Evolutionary conservation across 1,140 invertebrate species (phyloP).

Genomic region (Drosophila lini): DNA sequence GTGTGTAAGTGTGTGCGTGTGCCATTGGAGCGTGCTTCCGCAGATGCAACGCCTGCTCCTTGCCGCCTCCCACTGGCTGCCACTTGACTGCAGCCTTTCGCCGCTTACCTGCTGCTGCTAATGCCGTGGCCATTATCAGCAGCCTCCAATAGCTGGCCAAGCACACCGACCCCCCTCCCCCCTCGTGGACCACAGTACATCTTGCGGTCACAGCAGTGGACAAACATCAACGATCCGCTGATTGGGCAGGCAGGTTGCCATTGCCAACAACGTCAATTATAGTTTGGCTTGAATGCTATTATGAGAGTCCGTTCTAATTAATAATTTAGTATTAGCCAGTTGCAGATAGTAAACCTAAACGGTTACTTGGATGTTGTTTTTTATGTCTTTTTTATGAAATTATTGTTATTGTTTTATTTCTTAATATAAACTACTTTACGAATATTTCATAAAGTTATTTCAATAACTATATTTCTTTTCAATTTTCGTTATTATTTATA

Average conservation of each 20-base stretch:
- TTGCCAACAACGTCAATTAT: conserved; percentile 10
- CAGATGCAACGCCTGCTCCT: conserved; percentile 10
- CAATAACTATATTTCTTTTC: no score
- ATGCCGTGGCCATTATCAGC: conserved; percentile 39
- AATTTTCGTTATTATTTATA: background rate
- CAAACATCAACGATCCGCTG: conserved; percentile 34
- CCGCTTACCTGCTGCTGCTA: conserved; percentile 30
- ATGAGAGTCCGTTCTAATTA: background rate
- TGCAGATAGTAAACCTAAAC: background rate
- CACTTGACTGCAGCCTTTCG: conserved; percentile 23
- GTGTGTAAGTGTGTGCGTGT: conserved; percentile 4
- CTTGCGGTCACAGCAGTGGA: conserved; percentile 28
- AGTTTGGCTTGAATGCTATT: background rate
- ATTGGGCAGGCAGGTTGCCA: conserved; percentile 35
- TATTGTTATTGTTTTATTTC: no score
- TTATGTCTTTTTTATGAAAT: background rate
- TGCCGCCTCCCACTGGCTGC: conserved; percentile 3
- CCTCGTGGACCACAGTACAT: background rate
- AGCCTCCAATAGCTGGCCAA: conserved; percentile 14
- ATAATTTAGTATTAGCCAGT: background rate
- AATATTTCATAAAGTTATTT: background rate
- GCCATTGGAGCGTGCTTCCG: conserved; percentile 35
- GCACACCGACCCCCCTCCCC: background rate
- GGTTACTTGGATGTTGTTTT: background rate
- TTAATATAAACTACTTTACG: no score